phyloP scores from a whole-genome alignment of 2,113 vertebrate genomes.

The Pterocles burchelli region DNA sequence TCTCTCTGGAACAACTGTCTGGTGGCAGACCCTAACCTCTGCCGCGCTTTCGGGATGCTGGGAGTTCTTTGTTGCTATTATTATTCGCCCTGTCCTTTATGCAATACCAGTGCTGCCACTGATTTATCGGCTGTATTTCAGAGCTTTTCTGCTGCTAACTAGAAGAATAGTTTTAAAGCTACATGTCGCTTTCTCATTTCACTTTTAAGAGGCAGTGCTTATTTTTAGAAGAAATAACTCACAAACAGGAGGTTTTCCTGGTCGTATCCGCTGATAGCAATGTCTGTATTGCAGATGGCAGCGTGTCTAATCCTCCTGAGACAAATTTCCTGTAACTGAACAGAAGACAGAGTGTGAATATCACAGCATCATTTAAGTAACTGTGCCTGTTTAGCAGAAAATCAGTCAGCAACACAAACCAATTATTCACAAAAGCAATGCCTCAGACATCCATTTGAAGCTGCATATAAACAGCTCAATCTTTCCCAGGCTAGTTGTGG shows the following conservation, averaged over 20 bases:
- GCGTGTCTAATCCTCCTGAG: slow-evolving; percentile 34
- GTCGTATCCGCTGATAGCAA: not conserved
- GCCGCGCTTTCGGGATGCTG: not conserved
- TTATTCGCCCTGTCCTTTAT: slow-evolving; percentile 39
- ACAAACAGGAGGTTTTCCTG: slow-evolving; percentile 17
- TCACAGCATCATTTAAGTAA: not conserved
- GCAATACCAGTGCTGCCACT: not conserved
- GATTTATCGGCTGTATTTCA: not conserved
- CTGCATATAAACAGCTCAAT: slow-evolving; percentile 29
- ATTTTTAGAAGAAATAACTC: not conserved
- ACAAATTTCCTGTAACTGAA: slow-evolving; percentile 44
- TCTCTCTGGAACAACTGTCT: not conserved
- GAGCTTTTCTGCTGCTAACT: not conserved
- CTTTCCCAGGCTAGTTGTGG: slow-evolving; percentile 31
- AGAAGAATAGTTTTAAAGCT: not conserved
- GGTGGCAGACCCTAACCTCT: not conserved
- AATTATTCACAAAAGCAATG: not conserved
- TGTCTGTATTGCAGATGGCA: slow-evolving; percentile 39
- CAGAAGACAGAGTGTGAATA: slow-evolving; percentile 13
- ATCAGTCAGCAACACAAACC: not conserved
- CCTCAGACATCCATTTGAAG: slow-evolving; percentile 19
- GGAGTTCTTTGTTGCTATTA: slow-evolving; percentile 25
- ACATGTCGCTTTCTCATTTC: not conserved
- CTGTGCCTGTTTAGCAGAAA: not conserved
- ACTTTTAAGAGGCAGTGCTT: not conserved